A percentile compares a stretch with the other conserved stretches of the same genome.
Conservation (phyloP, 2,797 vertebrate species). For the Onychomys leucogaster region DNA sequence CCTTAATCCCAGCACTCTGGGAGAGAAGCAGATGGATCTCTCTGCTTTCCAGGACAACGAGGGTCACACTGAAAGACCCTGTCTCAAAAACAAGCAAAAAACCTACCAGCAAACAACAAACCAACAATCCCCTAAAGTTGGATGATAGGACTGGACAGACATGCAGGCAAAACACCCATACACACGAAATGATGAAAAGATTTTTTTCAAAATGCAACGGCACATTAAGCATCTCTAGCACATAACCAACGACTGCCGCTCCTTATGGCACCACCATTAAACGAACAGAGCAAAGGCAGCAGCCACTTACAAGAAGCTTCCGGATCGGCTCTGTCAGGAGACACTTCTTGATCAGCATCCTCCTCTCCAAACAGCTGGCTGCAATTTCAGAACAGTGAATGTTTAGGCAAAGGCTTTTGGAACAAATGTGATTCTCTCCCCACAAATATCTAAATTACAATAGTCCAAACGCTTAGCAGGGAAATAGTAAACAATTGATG, state of each 20-base stretch:
- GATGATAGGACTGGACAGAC: not conserved
- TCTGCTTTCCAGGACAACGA: not conserved
- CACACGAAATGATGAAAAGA: not conserved
- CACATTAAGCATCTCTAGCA: not conserved
- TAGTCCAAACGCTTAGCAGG: not conserved
- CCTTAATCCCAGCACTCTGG: not conserved
- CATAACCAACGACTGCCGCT: not conserved
- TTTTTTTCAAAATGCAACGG: not conserved
- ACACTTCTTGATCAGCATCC: slow-evolving; percentile 98
- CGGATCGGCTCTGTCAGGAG: slow-evolving; percentile 98
- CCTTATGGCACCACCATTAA: slow-evolving; percentile 10
- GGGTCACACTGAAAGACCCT: not conserved
- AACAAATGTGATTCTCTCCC: slow-evolving; percentile 1
- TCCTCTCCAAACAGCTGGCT: slow-evolving; percentile 99
- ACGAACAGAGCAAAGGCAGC: slow-evolving; percentile 30
- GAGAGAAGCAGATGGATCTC: not conserved
- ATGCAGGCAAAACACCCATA: not conserved
- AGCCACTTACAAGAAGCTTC: slow-evolving; percentile 95
- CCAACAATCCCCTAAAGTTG: not conserved
- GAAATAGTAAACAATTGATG: not conserved
- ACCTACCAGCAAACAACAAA: not conserved
- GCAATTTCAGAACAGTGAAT: slow-evolving; percentile 74
- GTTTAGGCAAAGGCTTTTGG: slow-evolving; percentile 43
- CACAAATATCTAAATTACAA: not conserved
- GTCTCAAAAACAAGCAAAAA: not conserved